Evolutionary conservation across 2,113 vertebrate genomes (phyloP), one percentile per base, ranked within the genome.

Genomic region (Lamprologus sp.): DNA sequence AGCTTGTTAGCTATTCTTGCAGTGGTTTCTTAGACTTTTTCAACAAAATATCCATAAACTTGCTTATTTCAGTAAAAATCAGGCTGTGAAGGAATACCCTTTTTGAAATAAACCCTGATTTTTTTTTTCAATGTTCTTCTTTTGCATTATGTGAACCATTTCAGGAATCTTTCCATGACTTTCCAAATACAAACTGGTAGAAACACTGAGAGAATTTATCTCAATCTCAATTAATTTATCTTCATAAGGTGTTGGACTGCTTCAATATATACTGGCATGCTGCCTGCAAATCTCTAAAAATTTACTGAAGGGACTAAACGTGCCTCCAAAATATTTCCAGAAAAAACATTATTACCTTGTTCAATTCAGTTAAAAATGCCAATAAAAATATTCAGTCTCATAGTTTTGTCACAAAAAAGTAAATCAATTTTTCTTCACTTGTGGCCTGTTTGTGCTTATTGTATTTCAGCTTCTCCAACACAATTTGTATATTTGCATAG

Each of bases 61-160:
- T 40, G 26, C 11, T 54, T 15, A 13, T 54, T 56, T 53, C 3
- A 26, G 3, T 65, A 6, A 21, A 47, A 45, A 4, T 82, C 12
- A 31, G 37, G 14, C 5, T 83, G 10, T 82, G 56, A 23, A 81
- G 28, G 2, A 65, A 65, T 45, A 5, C 17, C 5, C 28, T 70
- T 45, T 82, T 85, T 28, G 1, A 79, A 93, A 90, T 89, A 90
- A 90, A 90, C 84, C 8, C 9, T 60, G 37, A 56, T 80, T 88
- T 82, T 17, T n/a, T 10, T 35, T 6, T 5, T 8, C 28, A 28
- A 5, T 55, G 45, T 81, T 63, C 17, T 65, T 83, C 3, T 55
- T 84, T 84, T 83, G 11, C 4, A 26, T 84, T 4, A 3, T 45
- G 33, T 68, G 9, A 68, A 11, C 4, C 55, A 2, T n/a, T 28